phyloP scores from a whole-genome alignment of 2,797 vertebrate species.

The Podarcis siculus region DNA sequence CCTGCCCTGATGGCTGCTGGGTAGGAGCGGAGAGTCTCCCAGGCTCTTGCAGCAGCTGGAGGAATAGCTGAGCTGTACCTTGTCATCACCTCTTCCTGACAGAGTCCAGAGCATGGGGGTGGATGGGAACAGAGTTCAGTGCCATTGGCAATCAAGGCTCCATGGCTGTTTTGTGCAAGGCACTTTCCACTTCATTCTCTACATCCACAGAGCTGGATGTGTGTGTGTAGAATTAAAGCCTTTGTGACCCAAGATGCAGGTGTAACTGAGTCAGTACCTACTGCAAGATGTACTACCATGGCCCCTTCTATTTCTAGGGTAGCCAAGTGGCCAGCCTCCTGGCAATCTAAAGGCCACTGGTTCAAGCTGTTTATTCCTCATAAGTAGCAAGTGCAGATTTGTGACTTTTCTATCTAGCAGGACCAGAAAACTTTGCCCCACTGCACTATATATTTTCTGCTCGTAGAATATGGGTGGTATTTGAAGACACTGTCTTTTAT shows the following conservation, averaged over 20 bases:
- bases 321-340: not conserved
- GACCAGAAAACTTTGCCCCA: not conserved
- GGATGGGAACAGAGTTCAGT: not conserved
- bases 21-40: not conserved
- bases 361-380: not conserved
- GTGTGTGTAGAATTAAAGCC: not conserved
- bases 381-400: not conserved
- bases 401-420: not conserved
- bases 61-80: not conserved
- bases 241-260: not conserved
- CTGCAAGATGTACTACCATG: not conserved
- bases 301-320: not conserved
- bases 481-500: not conserved
- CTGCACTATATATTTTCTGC: not conserved
- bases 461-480: accelerated
- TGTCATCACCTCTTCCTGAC: not conserved
- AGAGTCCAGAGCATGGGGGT: not conserved
- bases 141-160: not conserved
- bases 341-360: not conserved
- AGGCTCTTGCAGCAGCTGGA: not conserved
- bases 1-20: not conserved
- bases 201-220: not conserved
- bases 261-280: not conserved
- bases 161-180: not conserved
- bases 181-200: not conserved